Percentiles rank a stretch among this genome's conserved stretches.
phyloP scores from a whole-genome alignment of 2,888 invertebrate species.

The Eustalomyia histrio region DNA sequence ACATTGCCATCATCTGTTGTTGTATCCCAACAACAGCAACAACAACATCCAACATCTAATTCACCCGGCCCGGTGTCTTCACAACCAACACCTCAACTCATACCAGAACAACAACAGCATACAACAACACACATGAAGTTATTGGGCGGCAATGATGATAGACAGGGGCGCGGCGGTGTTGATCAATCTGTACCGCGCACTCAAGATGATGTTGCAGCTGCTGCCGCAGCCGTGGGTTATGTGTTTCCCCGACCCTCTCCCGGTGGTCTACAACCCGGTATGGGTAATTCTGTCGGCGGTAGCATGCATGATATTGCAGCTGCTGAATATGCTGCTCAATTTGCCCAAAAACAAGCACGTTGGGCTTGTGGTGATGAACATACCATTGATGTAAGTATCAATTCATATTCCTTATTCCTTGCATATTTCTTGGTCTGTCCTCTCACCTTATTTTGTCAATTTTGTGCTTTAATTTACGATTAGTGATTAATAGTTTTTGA shows the following conservation, averaged over 20 bases:
- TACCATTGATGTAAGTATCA: slow-evolving; percentile 88
- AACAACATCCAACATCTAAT: slow-evolving; percentile 53
- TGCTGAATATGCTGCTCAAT: slow-evolving; percentile 84
- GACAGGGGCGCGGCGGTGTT: slow-evolving; percentile 81
- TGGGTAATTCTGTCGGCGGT: slow-evolving; percentile 51
- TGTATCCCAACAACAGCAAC: slow-evolving; percentile 74
- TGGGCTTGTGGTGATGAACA: slow-evolving; percentile 95
- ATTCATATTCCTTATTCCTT: background rate
- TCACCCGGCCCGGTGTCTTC: slow-evolving; percentile 53
- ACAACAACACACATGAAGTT: slow-evolving; percentile 86
- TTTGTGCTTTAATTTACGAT: background rate
- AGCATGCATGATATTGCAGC: slow-evolving; percentile 83
- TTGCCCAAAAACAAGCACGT: slow-evolving; percentile 86
- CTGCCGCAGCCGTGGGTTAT: slow-evolving; percentile 90
- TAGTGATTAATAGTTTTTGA: background rate
- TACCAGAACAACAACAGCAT: slow-evolving; percentile 71
- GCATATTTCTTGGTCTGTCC: background rate
- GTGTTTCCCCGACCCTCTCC: slow-evolving; percentile 83
- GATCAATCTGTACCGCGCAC: slow-evolving; percentile 71
- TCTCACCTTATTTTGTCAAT: background rate
- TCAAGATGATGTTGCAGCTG: slow-evolving; percentile 84
- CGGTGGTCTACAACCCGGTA: slow-evolving; percentile 67
- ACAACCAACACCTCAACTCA: slow-evolving; percentile 59
- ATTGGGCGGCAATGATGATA: slow-evolving; percentile 85
- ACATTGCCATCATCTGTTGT: slow-evolving; percentile 80